phyloP scores from a whole-genome alignment of 2,113 vertebrate genomes.

The Crotalus tigris region DNA sequence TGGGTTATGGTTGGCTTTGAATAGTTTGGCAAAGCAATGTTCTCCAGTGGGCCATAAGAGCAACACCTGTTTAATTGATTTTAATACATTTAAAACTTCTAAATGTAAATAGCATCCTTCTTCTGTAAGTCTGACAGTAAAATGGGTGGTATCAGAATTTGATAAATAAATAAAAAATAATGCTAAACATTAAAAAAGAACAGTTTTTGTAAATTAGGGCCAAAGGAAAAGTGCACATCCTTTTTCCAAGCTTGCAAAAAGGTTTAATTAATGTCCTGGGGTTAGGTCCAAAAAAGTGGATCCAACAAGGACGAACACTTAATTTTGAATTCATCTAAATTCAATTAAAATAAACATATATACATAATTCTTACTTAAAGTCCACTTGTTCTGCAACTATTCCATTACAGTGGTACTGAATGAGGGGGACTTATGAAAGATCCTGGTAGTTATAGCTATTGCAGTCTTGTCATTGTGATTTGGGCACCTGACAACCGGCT shows the following conservation, averaged over 20 bases:
- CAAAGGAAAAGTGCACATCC: too few species aligned
- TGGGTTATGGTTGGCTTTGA: too few species aligned
- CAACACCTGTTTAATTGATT: too few species aligned
- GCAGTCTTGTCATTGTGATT: not conserved
- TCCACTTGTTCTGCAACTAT: not conserved
- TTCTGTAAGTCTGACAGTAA: too few species aligned
- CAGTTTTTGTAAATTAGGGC: too few species aligned
- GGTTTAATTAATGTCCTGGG: not conserved
- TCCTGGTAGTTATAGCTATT: not conserved
- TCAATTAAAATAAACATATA: not conserved
- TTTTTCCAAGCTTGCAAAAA: not conserved
- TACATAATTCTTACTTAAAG: not conserved
- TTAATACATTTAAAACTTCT: too few species aligned
- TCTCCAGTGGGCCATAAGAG: too few species aligned
- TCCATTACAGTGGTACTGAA: not conserved
- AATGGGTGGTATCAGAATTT: too few species aligned
- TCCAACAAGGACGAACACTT: not conserved
- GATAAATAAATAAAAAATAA: too few species aligned
- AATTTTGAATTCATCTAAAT: not conserved
- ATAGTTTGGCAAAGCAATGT: too few species aligned
- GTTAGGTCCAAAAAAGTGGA: not conserved
- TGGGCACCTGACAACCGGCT: not conserved
- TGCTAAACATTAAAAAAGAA: too few species aligned
- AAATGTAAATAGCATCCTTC: too few species aligned
- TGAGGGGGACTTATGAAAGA: not conserved